Percentiles rank a stretch among this genome's conserved stretches.
Conservation (phyloP, 30 jellyfish, hydroid and myxozoan species). For the Nemopilema nomurai region DNA sequence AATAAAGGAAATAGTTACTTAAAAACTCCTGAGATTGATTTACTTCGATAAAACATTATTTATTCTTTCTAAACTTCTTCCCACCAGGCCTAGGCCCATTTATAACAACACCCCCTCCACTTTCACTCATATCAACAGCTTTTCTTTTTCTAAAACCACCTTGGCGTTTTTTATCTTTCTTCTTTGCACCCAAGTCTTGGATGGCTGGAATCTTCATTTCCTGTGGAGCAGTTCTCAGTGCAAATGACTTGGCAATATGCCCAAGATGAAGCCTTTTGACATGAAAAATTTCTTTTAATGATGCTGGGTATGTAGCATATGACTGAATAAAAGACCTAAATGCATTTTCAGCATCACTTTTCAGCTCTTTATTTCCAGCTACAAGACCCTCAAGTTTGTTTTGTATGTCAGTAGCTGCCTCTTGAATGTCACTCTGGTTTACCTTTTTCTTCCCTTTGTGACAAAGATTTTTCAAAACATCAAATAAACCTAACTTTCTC, state of each 20-base stretch:
- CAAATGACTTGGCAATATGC: slow-evolving; percentile 93
- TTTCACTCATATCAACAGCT: slow-evolving; percentile 46
- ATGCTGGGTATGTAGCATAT: slow-evolving; percentile 88
- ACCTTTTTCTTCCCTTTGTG: slow-evolving; percentile 46
- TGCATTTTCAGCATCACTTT: slow-evolving; percentile 69
- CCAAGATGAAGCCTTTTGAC: slow-evolving; percentile 87
- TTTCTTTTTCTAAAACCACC: slow-evolving; percentile 26
- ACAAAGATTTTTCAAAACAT: slow-evolving; percentile 23
- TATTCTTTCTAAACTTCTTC: slow-evolving; percentile 21
- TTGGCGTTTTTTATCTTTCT: slow-evolving; percentile 32
- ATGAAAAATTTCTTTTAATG: slow-evolving; percentile 76
- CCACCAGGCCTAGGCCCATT: slow-evolving; percentile 86
- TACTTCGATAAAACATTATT: background rate
- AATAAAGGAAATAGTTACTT: too few relatives aligned
- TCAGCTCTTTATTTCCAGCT: slow-evolving; percentile 11
- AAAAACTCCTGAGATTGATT: too few relatives aligned
- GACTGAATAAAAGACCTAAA: slow-evolving; percentile 87
- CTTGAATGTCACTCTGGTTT: slow-evolving; percentile 61
- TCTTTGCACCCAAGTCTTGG: slow-evolving; percentile 5
- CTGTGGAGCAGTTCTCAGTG: slow-evolving; percentile 90
- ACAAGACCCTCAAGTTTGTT: slow-evolving; percentile 58
- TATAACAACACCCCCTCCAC: slow-evolving; percentile 76
- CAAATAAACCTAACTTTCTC: slow-evolving; percentile 57
- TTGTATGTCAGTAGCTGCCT: slow-evolving; percentile 75
- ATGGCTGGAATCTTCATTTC: slow-evolving; percentile 37